Evolutionary conservation across 2,113 vertebrate genomes (phyloP), one percentile per base, ranked within the genome.

Genomic region (Tympanuchus pallidicinctus): DNA sequence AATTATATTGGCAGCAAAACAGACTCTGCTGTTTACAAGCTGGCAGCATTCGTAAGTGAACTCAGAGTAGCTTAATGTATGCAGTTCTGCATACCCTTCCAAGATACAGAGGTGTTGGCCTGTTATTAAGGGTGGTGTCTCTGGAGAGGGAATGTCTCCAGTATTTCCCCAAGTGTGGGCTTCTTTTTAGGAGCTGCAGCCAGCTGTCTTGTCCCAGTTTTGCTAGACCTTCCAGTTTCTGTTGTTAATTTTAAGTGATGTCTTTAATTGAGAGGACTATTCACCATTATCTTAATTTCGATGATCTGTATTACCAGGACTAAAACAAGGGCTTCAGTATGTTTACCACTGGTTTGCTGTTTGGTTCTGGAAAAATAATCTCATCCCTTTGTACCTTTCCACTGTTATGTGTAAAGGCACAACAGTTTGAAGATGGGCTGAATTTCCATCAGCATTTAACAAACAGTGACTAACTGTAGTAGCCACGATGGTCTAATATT

Each of bases 21-120:
- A 20, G 73, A 74, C 86, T 95, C 91, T 92, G 91, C 92, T 95
- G 95, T 96, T 96, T 94, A 95, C 90, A 96, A 95, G 95, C 90
- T 97, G 97, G 96, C 96, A 96, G 88, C 84, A 57, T 89, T 95
- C 90, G 90, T 27, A 47, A 91, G 82, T 74, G 81, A 93, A 79
- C 93, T 95, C 91, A 83, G 79, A 74, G 86, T 40, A 91, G 43
- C 82, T 59, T 89, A 92, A 93, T 88, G 42, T 54, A 75, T 94
- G 93, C 6, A 9, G 79, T 82, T 86, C 82, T 84, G 79, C 24
- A 6, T 71, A 75, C 24, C 86, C 84, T 19, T 94, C 86, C 92
- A 90, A 90, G 43, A 50, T 27, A 78, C 81, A 86, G 92, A 86
- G 82, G 84, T 89, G 94, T 84, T 86, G 87, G 90, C 60, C 82